Evolutionary conservation across 1,140 invertebrate genomes (phyloP).

Genomic region (Oppia nitens): DNA sequence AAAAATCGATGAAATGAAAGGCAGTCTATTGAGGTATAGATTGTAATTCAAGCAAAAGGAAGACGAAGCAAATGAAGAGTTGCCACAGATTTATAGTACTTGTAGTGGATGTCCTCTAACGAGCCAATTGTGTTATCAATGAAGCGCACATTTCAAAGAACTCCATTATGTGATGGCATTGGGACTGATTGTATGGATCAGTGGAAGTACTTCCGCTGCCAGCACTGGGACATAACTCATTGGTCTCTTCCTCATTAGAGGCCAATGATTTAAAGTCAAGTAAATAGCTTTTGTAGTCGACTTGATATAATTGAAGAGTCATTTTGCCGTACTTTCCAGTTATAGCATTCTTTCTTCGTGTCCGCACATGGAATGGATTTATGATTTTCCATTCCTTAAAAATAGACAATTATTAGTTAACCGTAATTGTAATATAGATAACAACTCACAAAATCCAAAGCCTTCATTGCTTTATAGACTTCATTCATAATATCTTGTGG

Average conservation of each 20-base stretch:
- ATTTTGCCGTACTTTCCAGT: conserved; percentile 74
- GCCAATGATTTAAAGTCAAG: conserved; percentile 70
- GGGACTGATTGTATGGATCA: conserved; percentile 17
- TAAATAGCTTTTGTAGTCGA: conserved; percentile 91
- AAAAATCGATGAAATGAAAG: too few species aligned
- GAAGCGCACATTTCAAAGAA: conserved; percentile 99
- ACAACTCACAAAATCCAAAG: conserved; percentile 66
- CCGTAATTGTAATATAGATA: conserved; percentile 9
- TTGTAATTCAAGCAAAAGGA: not conserved
- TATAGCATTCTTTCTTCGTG: conserved; percentile 66
- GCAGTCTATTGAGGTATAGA: too few species aligned
- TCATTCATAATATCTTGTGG: conserved; percentile 99
- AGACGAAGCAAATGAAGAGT: not conserved
- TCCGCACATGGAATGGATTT: conserved; percentile 71
- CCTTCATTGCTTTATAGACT: conserved; percentile 97
- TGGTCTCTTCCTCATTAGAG: conserved; percentile 18
- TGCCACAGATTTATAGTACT: not conserved
- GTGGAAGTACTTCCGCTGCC: not conserved
- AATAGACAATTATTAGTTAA: not conserved
- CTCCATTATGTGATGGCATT: conserved; percentile 89
- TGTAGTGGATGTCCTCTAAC: conserved; percentile 35
- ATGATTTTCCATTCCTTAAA: conserved; percentile 89
- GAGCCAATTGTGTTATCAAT: conserved; percentile 88
- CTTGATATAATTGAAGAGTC: conserved; percentile 96
- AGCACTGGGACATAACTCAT: not conserved